phyloP scores from a whole-genome alignment of 2,797 vertebrate species.

The Myripristis murdjan region DNA sequence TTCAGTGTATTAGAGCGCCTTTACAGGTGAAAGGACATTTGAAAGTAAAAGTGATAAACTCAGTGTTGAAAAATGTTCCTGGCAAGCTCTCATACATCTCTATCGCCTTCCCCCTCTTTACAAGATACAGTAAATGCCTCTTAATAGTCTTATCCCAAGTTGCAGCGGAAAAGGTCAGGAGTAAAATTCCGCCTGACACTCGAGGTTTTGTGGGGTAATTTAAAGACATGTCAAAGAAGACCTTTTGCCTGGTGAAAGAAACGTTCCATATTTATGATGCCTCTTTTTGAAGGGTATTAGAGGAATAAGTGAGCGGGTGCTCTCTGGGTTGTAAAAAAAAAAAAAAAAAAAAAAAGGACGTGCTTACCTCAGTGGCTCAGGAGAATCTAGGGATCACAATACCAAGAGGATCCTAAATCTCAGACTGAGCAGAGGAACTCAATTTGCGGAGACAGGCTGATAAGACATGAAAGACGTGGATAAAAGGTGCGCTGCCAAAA shows the following conservation, averaged over 20 bases:
- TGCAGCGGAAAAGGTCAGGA: slow-evolving; percentile 56
- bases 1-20: background rate
- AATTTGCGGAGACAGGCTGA: background rate
- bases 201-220: slow-evolving; percentile 54
- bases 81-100: slow-evolving; percentile 23
- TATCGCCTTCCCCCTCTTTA: slow-evolving; percentile 32
- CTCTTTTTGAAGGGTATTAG: slow-evolving; percentile 52
- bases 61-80: slow-evolving; percentile 39
- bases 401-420: slow-evolving; percentile 12
- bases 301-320: slow-evolving; percentile 34
- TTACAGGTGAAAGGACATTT: slow-evolving; percentile 24
- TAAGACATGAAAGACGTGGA: background rate
- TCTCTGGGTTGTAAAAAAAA: slow-evolving; percentile 30
- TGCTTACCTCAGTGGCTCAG: slow-evolving; percentile 25
- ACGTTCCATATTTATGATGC: slow-evolving; percentile 57
- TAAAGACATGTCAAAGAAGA: slow-evolving; percentile 62
- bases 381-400: slow-evolving; percentile 26
- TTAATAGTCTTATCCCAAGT: slow-evolving; percentile 53
- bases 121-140: slow-evolving; percentile 56
- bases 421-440: background rate
- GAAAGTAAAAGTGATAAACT: slow-evolving; percentile 30
- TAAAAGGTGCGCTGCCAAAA: slow-evolving; percentile 2
- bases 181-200: slow-evolving; percentile 56
- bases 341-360: slow-evolving; percentile 33
- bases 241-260: slow-evolving; percentile 53